phyloP scores from a whole-genome alignment of 2,797 vertebrate species.

The Eurystomus glaucurus region DNA sequence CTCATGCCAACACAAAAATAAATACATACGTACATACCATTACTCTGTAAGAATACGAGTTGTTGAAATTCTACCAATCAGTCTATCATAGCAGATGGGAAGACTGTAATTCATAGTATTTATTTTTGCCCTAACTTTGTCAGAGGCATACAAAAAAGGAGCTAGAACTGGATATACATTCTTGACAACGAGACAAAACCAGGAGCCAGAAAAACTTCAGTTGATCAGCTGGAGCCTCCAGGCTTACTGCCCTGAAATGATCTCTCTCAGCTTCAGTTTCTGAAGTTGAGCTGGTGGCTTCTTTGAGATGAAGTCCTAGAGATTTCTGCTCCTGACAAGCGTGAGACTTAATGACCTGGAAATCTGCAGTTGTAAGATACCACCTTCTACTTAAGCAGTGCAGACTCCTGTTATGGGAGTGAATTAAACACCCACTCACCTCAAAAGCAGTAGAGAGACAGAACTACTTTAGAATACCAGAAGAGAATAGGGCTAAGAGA shows the following conservation, averaged over 20 bases:
- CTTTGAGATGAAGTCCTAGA: slow-evolving; percentile 20
- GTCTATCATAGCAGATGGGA: slow-evolving; percentile 65
- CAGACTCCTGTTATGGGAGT: not conserved
- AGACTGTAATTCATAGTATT: slow-evolving; percentile 43
- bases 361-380: slow-evolving; percentile 11
- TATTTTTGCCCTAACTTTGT: slow-evolving; percentile 61
- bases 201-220: slow-evolving; percentile 51
- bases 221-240: slow-evolving; percentile 30
- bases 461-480: slow-evolving; percentile 24
- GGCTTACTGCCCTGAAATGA: slow-evolving; percentile 27
- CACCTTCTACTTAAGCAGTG: slow-evolving; percentile 6
- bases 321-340: slow-evolving; percentile 16
- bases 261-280: not conserved
- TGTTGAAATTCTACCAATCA: slow-evolving; percentile 49
- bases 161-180: slow-evolving; percentile 20
- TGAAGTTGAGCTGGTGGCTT: slow-evolving; percentile 31
- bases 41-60: slow-evolving; percentile 7
- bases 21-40: not conserved
- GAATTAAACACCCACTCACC: slow-evolving; percentile 53
- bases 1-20: slow-evolving; percentile 47
- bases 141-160: slow-evolving; percentile 8
- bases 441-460: slow-evolving; percentile 12
- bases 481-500: not conserved
- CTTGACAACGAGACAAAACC: slow-evolving; percentile 38
- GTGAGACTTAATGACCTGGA: slow-evolving; percentile 2